Evolutionary conservation across 1,140 invertebrate genomes (phyloP).

Genomic region (Orius insidiosus): DNA sequence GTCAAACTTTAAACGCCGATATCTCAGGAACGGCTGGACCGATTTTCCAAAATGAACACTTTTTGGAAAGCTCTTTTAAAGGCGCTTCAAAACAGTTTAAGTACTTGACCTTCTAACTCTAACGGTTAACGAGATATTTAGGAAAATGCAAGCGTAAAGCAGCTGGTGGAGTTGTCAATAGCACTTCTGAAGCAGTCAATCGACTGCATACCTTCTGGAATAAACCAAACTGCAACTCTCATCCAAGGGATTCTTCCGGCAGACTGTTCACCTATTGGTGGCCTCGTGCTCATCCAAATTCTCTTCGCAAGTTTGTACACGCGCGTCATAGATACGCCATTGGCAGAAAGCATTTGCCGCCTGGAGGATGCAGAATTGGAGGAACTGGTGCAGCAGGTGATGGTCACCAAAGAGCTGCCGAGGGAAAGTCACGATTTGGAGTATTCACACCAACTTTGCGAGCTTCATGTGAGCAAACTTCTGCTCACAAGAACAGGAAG

Average conservation of each 20-base stretch:
- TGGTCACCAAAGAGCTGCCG: conserved; percentile 7
- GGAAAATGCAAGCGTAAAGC: conserved; percentile 11
- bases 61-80: too few relatives aligned
- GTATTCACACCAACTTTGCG: conserved; percentile 29
- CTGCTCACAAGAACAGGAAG: conserved; percentile 33
- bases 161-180: conserved; percentile 43
- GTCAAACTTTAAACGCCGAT: too few relatives aligned
- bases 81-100: too few relatives aligned
- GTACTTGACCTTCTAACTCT: too few relatives aligned
- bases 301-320: conserved; percentile 24
- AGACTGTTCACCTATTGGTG: conserved; percentile 39
- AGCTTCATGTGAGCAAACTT: conserved; percentile 34
- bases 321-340: conserved; percentile 21
- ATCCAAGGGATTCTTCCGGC: conserved; percentile 46
- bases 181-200: conserved; percentile 44
- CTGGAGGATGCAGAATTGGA: conserved; percentile 51
- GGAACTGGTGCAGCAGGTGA: conserved; percentile 40
- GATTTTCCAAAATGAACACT: too few relatives aligned
- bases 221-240: conserved; percentile 33
- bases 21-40: too few relatives aligned
- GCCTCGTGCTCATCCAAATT: conserved; percentile 46
- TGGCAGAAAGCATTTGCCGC: conserved; percentile 59
- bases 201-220: conserved; percentile 37
- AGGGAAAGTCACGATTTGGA: conserved; percentile 25
- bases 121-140: too few relatives aligned